Conservation (phyloP, 2,888 invertebrate species). For the Ectropis crepuscularia region DNA sequence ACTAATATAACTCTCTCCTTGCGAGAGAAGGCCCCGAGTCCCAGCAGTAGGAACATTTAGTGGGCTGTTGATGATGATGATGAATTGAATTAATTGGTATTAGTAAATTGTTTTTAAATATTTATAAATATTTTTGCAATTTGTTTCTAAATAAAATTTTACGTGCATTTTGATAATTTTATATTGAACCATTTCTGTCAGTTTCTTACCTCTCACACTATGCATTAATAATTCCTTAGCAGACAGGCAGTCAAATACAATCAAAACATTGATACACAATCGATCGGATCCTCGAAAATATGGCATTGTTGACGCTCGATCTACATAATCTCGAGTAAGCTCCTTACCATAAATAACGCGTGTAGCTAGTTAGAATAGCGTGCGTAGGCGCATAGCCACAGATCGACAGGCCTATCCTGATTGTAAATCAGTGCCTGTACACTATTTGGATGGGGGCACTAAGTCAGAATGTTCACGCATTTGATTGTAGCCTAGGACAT, state of each 20-base stretch:
- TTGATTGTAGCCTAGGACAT: neutral
- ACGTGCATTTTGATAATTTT: neutral
- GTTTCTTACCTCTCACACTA: neutral
- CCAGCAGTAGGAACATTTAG: too few relatives aligned
- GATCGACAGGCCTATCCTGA: constrained; percentile 80
- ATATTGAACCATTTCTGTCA: neutral
- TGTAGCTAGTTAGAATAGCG: constrained; percentile 79
- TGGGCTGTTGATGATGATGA: too few relatives aligned
- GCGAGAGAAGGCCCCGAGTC: too few relatives aligned
- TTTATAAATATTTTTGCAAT: too few relatives aligned
- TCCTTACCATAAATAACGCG: constrained; percentile 84
- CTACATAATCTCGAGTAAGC: constrained; percentile 81
- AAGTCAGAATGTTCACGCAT: constrained; percentile 28
- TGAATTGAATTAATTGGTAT: neutral
- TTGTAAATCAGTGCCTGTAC: constrained; percentile 78
- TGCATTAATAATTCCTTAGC: constrained; percentile 11
- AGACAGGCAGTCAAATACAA: constrained; percentile 30
- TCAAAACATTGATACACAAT: constrained; percentile 53
- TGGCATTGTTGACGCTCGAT: constrained; percentile 78
- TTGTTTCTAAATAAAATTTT: too few relatives aligned
- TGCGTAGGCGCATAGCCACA: constrained; percentile 76
- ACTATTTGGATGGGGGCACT: constrained; percentile 57
- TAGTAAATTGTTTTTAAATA: neutral
- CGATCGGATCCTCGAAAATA: constrained; percentile 58
- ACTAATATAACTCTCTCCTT: too few relatives aligned